These are phyloP conservation scores for Apis mellifera DNA, from an alignment of 1,140 invertebrate genomes.

Conservation along the genomic window DNA sequence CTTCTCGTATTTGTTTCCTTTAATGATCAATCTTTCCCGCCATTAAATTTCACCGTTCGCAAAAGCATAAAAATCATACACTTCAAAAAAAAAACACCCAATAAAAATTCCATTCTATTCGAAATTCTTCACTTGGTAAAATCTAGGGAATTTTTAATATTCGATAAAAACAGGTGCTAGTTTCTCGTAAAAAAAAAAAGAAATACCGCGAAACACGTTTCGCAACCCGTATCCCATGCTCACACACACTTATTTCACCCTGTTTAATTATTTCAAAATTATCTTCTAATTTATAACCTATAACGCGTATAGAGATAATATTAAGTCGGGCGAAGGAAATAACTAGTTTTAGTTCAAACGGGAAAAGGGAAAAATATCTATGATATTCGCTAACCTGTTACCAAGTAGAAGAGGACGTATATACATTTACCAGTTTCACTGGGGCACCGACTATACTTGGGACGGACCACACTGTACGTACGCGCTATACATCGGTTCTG, in stretches of 20 bases:
- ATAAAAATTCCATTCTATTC: slow-evolving; percentile 7
- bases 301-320: background rate
- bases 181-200: background rate
- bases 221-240: background rate
- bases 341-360: background rate
- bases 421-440: slow-evolving; percentile 1
- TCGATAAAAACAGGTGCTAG: background rate
- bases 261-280: background rate
- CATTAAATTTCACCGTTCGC: background rate
- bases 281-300: background rate
- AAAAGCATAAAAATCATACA: background rate
- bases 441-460: background rate
- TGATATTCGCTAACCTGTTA: slow-evolving; percentile 9
- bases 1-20: background rate
- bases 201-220: background rate
- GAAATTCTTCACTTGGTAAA: background rate
- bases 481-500: background rate
- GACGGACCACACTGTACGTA: background rate
- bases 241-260: background rate
- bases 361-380: background rate
- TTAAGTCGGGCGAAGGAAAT: background rate
- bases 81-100: background rate
- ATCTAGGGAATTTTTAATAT: slow-evolving; percentile 7
- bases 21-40: background rate
- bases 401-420: background rate